Base-by-base conservation (phyloP, 2,888 invertebrate species). In the Amiota communis region DNA sequence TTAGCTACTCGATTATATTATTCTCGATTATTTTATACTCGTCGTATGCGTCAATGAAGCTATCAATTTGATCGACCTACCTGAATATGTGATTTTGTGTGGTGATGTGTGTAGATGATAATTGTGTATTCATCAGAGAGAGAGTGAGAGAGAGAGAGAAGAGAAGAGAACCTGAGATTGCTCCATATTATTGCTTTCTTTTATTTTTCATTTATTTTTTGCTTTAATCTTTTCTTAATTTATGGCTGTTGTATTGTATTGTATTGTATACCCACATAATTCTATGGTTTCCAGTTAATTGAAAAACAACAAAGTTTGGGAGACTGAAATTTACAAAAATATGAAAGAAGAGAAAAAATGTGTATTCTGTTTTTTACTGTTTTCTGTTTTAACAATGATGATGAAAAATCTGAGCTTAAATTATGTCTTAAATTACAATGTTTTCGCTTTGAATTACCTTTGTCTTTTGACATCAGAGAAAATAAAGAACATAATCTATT, bases 371-470 rank as follows among this genome's bases (percentile, higher is more conserved):
- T n/a, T n/a, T n/a, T n/a, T n/a, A n/a, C n/a, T 15, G 15, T 15
- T 15, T 1, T 12, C n/a, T 53, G 23, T 23, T 23, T n/a, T n/a
- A n/a, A n/a, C 23, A 23, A 23, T 10, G 15, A 23, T 10, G 15
- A 53, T 13, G n/a, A 53, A 53, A 53, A 15, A 13, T 8, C 13
- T 13, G 53, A 53, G 53, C 53, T 15, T 8, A 53, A 53, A 13
- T 53, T 74, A 69, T 53, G 79, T 81, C 81, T 84, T 81, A 69
- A 73, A 84, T 85, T 85, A 82, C 83, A 76, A 77, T 85, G 85
- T 83, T 72, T 81, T 75, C 81, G 83, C 79, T 76, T 83, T 85
- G 75, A 82, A 81, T 84, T 84, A 85, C 83, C 81, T 77, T 68
- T 51, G 67, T 68, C 20, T 15, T 8, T 49, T 53, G 20, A 20